Evolutionary conservation across 2,113 vertebrate genomes (phyloP), one percentile per base, ranked within the genome.

Genomic region (Hemiprocne comata): DNA sequence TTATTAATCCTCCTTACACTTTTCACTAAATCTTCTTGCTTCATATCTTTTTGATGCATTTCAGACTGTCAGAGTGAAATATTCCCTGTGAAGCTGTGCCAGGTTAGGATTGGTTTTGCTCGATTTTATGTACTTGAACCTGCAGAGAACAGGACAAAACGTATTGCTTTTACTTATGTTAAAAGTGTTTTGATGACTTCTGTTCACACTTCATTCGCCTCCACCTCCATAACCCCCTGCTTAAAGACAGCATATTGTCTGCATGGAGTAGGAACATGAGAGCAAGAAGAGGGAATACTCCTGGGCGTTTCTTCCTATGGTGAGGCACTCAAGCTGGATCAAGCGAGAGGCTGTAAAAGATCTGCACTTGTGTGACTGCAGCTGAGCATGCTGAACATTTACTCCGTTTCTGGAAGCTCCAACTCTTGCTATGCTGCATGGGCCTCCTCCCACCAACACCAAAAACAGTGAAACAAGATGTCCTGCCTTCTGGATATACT

Each of bases 391-490:
- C n/a, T 70, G 74, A 89, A 36, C 53, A 82, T 85, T 53, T 65
- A n/a, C 17, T 46, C 60, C 54, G 20, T 55, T 87, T 73, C 51
- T 85, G 62, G 33, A 93, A 85, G 20, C 40, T 76, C 51, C 64
- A 70, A 21, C 25, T 6, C 54, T 66, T 83, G 36, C 46, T 13
- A 10, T 42, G 23, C 25, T 66, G 28, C 21, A 11, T 62, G 90
- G 81, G 16, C 9, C 53, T 89, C 60, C 79, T 86, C 42, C 55
- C 42, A 89, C 25, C 18, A 26, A 23, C 46, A 72, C 0, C 0
- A 55, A 78, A 75, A 91, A 79, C 17, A 93, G 62, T 70, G 75
- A 88, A 85, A 87, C 40, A 70, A 79, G 76, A 76, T 58, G 46
- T 92, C 89, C 81, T 87, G 58, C 77, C 82, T 83, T 83, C 82